Conservation (phyloP, 1,140 invertebrate species). For the Aleiodes sp. region DNA sequence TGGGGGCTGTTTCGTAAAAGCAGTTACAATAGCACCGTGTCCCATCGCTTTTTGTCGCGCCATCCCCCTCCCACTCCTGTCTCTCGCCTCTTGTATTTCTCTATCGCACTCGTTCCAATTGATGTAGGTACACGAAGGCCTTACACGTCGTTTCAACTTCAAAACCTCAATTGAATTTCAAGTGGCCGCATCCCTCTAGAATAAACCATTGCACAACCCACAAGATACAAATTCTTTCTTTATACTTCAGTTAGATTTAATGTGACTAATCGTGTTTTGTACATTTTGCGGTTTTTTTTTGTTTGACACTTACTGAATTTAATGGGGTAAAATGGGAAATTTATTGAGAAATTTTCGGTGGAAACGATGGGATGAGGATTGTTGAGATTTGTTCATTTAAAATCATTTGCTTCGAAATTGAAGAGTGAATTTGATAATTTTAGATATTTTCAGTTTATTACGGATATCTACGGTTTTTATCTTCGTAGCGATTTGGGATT, state of each 20-base stretch:
- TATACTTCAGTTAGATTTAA: constrained; percentile 46
- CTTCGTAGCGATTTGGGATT: no score
- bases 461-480: no score
- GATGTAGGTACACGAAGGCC: constrained; percentile 44
- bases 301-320: background rate
- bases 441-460: no score
- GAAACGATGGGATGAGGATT: no score
- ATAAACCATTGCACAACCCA: constrained; percentile 38
- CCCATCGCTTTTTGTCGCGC: constrained; percentile 30
- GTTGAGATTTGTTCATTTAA: no score
- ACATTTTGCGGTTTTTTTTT: background rate
- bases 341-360: no score
- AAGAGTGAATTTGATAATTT: no score
- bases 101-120: background rate
- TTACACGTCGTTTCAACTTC: constrained; percentile 12
- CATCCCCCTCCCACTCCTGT: constrained; percentile 18
- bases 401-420: no score
- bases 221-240: constrained; percentile 46
- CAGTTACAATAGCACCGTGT: constrained; percentile 56
- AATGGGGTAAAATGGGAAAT: background rate
- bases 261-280: constrained; percentile 27
- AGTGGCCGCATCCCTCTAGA: constrained; percentile 67
- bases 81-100: background rate
- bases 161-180: constrained; percentile 64
- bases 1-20: constrained; percentile 59